Percentiles rank a stretch among this genome's conserved stretches.
Evolutionary conservation across 2,113 vertebrate species (phyloP).

Genomic region (Ovibos moschatus): DNA sequence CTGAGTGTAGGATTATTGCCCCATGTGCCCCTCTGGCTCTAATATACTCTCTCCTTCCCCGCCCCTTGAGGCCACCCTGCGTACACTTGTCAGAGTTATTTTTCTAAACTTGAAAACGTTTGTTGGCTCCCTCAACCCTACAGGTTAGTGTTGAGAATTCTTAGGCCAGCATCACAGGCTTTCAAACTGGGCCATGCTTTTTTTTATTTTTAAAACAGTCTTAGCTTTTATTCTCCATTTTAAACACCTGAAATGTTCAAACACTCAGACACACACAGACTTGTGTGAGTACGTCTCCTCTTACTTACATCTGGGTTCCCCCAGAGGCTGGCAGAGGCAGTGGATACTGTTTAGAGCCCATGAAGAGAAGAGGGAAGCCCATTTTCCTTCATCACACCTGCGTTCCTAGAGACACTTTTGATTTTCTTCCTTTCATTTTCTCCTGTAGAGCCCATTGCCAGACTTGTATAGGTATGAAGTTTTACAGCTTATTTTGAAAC

Average conservation of each 20-base stretch:
- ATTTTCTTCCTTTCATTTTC: conserved; percentile 34
- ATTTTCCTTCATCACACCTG: neutral
- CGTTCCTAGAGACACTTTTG: neutral
- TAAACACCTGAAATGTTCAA: conserved; percentile 80
- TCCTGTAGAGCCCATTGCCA: conserved; percentile 57
- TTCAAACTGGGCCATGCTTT: neutral
- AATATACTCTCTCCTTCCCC: neutral
- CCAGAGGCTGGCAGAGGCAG: conserved; percentile 77
- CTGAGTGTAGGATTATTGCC: neutral
- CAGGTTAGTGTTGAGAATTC: neutral
- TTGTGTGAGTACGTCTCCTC: conserved; percentile 64
- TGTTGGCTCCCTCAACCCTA: neutral
- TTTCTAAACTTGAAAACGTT: neutral
- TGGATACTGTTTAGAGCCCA: conserved; percentile 59
- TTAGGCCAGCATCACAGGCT: neutral
- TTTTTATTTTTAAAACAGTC: neutral
- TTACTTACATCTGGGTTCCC: conserved; percentile 73
- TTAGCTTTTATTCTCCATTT: conserved; percentile 78
- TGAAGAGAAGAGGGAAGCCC: conserved; percentile 46
- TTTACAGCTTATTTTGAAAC: conserved; percentile 10
- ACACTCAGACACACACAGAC: conserved; percentile 75
- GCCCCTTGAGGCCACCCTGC: neutral
- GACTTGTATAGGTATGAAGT: conserved; percentile 13
- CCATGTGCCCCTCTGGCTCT: neutral
- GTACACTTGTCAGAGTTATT: neutral